phyloP scores from a whole-genome alignment of 1,140 invertebrate species.

The Onthophagus taurus region DNA sequence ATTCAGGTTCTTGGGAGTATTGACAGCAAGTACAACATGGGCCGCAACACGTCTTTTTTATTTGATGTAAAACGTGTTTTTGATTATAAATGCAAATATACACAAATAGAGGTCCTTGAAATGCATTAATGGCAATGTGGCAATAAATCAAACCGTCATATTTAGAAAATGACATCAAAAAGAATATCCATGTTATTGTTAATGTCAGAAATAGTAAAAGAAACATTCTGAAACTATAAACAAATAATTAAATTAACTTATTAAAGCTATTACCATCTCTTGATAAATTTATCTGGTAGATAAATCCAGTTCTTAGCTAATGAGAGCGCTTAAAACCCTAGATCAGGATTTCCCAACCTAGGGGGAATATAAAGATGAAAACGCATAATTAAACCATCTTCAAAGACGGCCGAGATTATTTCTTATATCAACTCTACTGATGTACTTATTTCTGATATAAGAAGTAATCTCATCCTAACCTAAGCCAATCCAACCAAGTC shows the following conservation, averaged over 20 bases:
- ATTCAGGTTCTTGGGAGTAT: conserved; percentile 48
- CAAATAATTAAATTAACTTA: conserved; percentile 14
- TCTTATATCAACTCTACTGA: too few species aligned
- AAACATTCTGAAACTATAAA: conserved; percentile 67
- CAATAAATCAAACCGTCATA: conserved; percentile 60
- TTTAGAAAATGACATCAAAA: conserved; percentile 60
- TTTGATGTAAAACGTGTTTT: conserved; percentile 62
- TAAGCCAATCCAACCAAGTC: too few species aligned
- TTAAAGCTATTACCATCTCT: too few species aligned
- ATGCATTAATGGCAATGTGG: conserved; percentile 60
- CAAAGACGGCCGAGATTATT: too few species aligned
- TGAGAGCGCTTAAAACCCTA: too few species aligned
- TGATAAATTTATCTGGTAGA: too few species aligned
- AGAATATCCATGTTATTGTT: conserved; percentile 62
- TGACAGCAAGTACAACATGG: conserved; percentile 43
- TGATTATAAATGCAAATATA: conserved; percentile 68
- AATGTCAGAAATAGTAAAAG: conserved; percentile 62
- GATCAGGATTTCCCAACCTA: too few species aligned
- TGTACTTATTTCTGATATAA: too few species aligned
- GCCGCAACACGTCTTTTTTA: conserved; percentile 68
- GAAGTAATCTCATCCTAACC: too few species aligned
- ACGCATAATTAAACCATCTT: too few species aligned
- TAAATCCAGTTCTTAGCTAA: too few species aligned
- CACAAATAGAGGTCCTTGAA: conserved; percentile 61
- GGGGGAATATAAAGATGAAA: too few species aligned